A percentile compares a stretch with the other conserved stretches of the same genome.
phyloP scores from a whole-genome alignment of 2,113 vertebrate species.

The Ailuropoda melanoleuca region DNA sequence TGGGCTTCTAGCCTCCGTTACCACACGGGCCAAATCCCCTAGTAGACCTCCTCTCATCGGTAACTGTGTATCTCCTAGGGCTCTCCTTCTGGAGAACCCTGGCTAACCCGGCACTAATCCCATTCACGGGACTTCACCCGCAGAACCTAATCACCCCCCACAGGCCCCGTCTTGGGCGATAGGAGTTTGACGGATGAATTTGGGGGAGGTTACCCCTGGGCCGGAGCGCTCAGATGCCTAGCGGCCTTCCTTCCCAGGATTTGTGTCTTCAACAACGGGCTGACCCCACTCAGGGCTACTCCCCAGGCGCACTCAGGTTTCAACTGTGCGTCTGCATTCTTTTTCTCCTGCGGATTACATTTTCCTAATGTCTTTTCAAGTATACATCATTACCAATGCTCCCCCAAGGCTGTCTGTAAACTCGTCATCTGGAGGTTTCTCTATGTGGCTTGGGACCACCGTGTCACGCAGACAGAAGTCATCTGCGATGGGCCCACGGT shows the following conservation, averaged over 20 bases:
- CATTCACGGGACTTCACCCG: neutral
- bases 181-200: neutral
- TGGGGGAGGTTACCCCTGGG: too few species aligned
- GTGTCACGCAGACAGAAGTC: neutral
- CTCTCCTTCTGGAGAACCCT: neutral
- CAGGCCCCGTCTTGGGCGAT: neutral
- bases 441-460: neutral
- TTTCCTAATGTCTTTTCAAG: neutral
- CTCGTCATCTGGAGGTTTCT: neutral
- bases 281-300: neutral
- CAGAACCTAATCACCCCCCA: neutral
- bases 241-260: neutral
- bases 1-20: neutral
- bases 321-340: neutral
- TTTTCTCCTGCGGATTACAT: neutral
- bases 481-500: rapidly evolving
- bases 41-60: neutral
- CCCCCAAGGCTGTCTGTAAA: neutral
- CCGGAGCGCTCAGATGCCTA: neutral
- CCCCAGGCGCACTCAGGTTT: too few species aligned
- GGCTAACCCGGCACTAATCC: neutral
- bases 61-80: too few species aligned
- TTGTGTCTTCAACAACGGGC: neutral
- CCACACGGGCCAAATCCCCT: too few species aligned
- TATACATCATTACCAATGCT: neutral